Evolutionary conservation across 1,140 invertebrate genomes (phyloP), one percentile per base, ranked within the genome.

Genomic region (Magallana angulata): DNA sequence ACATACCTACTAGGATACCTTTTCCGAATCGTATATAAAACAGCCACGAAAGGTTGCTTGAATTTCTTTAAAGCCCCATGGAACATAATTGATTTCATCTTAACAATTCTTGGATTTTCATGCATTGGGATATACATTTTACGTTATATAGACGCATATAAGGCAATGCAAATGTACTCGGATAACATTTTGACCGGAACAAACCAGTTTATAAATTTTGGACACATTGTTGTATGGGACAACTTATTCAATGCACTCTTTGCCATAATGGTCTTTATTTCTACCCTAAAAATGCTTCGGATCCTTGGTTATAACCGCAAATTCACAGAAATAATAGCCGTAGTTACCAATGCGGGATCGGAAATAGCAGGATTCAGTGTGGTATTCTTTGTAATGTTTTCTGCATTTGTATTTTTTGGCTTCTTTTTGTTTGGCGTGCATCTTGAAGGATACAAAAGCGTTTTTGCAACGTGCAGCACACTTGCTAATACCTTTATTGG

Each of bases 401-500:
- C 90, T 18, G 91, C 91, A 30, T 93, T 90, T 86, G 87, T 89
- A 7, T 11, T 85, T 0, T 84, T 90, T 81, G 90, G 89, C 8
- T 92, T 91, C 64, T 36, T 92, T 2, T 62, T 91, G 18, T 93
- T 93, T 87, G 85, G 87, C 1, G 36, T 76, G n/a, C 56, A 59
- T 11, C 59, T 91, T 14, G 68, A 87, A 5, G 89, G 91, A 57
- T 94, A 91, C 87, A 90, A 89, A 81, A 88, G 90, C 24, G 57
- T 93, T 30, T 90, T 91, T 57, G 85, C 90, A n/a, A 84, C 91
- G 16, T 87, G 88, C 59, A 88, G 91, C 57, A 91, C 89, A 16
- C 64, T 92, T 58, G 88, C 90, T 6, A 90, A 91, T 60, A 84
- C 90, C 84, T 96, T 97, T 91, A 94, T 97, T 36, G 97, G 97